Evolutionary conservation across 1,140 invertebrate genomes (phyloP), one percentile per base, ranked within the genome.

Genomic region (Drosophila kanapiae): DNA sequence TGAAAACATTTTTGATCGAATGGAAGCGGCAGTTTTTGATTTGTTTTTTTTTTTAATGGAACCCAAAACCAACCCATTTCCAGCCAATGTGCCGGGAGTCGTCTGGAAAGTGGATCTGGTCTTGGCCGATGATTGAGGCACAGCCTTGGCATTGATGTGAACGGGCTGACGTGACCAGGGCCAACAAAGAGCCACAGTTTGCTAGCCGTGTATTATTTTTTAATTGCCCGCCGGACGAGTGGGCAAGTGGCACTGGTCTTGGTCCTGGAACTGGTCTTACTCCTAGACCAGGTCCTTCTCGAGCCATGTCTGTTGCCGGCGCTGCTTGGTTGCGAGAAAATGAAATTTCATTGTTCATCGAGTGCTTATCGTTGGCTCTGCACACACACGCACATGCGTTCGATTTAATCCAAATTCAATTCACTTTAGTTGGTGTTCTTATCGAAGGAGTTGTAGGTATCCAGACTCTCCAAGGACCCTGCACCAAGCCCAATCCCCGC

Each of bases 361-460:
- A 51, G 45, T 72, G 68, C 67, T 51, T 60, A 72, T 72, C 69
- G 23, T 33, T 9, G 13, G 33, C 27, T 9, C n/a, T 60, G 23
- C 18, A 65, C 16, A 29, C 27, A 27, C 18, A n/a, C 27, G 69
- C 69, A 72, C 69, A 72, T 72, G 69, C 43, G 69, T 72, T 70
- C 53, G 67, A 42, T 72, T 71, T 74, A 74, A 74, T 72, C 70
- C 68, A 71, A 74, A 74, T 60, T 74, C 54, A 72, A 74, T 74
- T 74, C 68, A 72, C 45, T 72, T 74, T 74, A 27, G 23, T 40
- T 38, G n/a, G 4, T 13, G 29, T 7, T 42, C 54, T 60, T 74
- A 72, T 60, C 37, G 18, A 6, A 27, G 16, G 6, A 38, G 16
- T n/a, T n/a, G n/a, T n/a, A n/a, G n/a, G n/a, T n/a, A n/a, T n/a